Base-by-base conservation (phyloP, 2,797 vertebrate species). In the Anableps anableps region DNA sequence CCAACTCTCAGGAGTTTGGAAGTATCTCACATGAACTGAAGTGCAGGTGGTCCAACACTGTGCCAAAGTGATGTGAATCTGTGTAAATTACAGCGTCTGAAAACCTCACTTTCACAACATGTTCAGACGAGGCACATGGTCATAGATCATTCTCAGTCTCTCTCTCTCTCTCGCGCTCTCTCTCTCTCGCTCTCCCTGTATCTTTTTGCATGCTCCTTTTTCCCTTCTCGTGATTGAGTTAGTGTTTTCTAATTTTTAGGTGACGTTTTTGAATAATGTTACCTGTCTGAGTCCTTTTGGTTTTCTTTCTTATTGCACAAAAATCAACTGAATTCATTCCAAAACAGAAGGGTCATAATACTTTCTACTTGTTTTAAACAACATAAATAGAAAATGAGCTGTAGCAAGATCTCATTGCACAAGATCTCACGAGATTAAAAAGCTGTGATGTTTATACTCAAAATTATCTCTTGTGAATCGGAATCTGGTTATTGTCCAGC, bases 1-100 rank as follows among this genome's bases (percentile, higher is more conserved):
- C 73, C 55, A 66, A 21, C 85, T 87, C 83, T 77, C 77, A 29
- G 75, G 78, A 74, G 82, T 75, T 83, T 78, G 79, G 50, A 72
- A 50, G 80, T 41, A 2, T 80, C 74, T 90, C 84, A 82, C 88
- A 83, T 83, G 90, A 89, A 86, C 78, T 11, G 82, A 45, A 85
- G 71, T 31, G 86, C 93, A 92, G 93, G 92, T 94, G 92, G 93
- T 93, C 93, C 85, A 0, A 80, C 36, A 13, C 86, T 83, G 80
- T 91, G 88, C 92, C 90, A 92, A 82, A 89, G 89, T 84, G 88
- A 92, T 92, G 85, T 86, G 90, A 89, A 92, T 92, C 88, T 90
- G 84, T 50, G 85, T 88, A 90, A 93, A 93, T 90, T 86, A 92
- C 88, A 91, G 87, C 82, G 79, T 92, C 88, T 93, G 86, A 89